A percentile compares a stretch with the other conserved stretches of the same genome.
Conservation (phyloP, 1,140 invertebrate species). For the Drosophila orosa region DNA sequence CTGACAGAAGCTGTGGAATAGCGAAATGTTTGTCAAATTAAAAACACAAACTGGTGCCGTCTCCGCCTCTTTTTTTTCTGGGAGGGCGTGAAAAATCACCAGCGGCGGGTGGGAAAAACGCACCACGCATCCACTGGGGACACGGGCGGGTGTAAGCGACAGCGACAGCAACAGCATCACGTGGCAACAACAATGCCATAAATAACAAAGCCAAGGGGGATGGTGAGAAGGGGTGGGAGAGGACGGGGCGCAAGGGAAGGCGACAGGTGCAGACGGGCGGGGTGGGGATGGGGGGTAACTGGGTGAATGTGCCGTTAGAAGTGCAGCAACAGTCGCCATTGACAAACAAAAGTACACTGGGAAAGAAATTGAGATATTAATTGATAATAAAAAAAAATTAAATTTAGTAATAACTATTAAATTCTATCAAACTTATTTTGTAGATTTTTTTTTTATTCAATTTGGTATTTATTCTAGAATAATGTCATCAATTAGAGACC, state of each 20-base stretch:
- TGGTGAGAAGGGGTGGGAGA: constrained; percentile 5
- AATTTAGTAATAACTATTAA: too few relatives aligned
- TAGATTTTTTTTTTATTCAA: background rate
- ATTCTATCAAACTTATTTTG: background rate
- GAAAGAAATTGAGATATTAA: background rate
- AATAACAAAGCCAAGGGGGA: constrained; percentile 72
- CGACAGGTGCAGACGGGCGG: constrained; percentile 38
- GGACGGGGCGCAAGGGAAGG: constrained; percentile 4
- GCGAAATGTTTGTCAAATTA: constrained; percentile 51
- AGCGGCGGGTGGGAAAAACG: constrained; percentile 47
- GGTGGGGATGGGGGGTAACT: constrained; percentile 14
- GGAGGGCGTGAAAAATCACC: constrained; percentile 29
- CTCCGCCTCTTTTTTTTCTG: constrained; percentile 15
- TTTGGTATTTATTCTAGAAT: too few relatives aligned
- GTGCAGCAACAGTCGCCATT: constrained; percentile 62
- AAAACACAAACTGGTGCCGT: constrained; percentile 60
- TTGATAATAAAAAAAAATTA: background rate
- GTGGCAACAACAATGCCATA: constrained; percentile 73
- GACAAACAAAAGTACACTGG: constrained; percentile 44
- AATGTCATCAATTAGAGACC: too few relatives aligned
- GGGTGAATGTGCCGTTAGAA: constrained; percentile 67
- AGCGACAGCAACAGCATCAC: constrained; percentile 46
- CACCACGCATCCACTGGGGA: constrained; percentile 62
- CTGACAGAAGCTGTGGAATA: constrained; percentile 47
- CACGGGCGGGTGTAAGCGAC: constrained; percentile 20